Conservation (phyloP, 2,797 vertebrate genomes). For the Pristis pectinata region DNA sequence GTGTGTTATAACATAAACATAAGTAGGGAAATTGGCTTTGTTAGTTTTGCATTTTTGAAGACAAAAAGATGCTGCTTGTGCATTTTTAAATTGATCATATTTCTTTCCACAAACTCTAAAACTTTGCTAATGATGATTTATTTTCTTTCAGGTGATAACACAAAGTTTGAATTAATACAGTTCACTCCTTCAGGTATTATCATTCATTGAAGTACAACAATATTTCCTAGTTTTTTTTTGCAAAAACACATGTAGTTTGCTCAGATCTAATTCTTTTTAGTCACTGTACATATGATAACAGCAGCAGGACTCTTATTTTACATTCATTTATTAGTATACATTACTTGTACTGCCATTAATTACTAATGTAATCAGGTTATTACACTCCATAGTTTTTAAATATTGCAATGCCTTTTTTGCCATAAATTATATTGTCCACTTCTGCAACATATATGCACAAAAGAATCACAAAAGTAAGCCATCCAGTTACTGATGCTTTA, state of each 20-base stretch:
- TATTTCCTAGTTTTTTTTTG: background rate
- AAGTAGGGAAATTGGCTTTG: background rate
- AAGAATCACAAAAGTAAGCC: background rate
- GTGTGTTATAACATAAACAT: background rate
- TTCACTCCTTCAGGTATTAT: conserved; percentile 61
- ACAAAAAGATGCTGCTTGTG: background rate
- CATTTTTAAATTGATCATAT: background rate
- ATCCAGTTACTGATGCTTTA: background rate
- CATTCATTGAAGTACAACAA: background rate
- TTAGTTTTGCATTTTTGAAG: background rate
- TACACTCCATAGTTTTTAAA: background rate
- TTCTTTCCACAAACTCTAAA: background rate
- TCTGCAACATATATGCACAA: background rate
- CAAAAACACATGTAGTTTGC: background rate
- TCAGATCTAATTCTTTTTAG: background rate
- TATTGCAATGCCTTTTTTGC: background rate
- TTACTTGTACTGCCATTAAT: background rate
- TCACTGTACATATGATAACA: background rate
- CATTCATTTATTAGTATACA: background rate
- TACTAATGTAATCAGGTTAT: background rate
- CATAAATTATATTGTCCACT: background rate
- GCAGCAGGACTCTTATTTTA: background rate
- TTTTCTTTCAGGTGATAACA: conserved; percentile 55
- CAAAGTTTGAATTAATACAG: conserved; percentile 66
- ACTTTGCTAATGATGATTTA: conserved; percentile 36